Evolutionary conservation across 2,113 vertebrate genomes (phyloP).

Genomic region (Corythornis cristatus): DNA sequence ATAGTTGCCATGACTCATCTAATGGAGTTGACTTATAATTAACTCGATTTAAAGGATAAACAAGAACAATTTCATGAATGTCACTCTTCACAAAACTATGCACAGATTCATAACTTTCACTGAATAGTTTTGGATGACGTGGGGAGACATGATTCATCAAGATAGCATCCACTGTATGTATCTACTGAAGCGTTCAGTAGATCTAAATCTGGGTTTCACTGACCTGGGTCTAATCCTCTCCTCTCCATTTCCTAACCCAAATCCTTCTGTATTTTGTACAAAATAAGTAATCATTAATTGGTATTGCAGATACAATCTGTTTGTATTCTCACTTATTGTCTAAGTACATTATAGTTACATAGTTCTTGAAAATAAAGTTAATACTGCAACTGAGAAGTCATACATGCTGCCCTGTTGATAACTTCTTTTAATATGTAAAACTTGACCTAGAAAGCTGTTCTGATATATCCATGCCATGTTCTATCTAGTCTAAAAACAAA

Average conservation of each 20-base stretch:
- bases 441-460: neutral
- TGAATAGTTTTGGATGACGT: neutral
- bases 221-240: neutral
- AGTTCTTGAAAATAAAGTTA: neutral
- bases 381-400: neutral
- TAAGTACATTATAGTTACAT: neutral
- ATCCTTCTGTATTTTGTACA: neutral
- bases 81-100: neutral
- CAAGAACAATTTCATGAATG: neutral
- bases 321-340: neutral
- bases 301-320: neutral
- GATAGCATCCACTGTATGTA: neutral
- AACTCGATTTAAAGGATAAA: neutral
- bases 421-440: neutral
- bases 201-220: neutral
- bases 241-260: neutral
- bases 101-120: neutral
- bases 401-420: neutral
- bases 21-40: neutral
- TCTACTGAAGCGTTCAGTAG: fast-evolving
- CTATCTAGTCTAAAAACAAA: neutral
- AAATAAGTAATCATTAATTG: neutral
- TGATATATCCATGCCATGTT: fast-evolving
- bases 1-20: neutral
- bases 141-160: neutral